phyloP scores from a whole-genome alignment of 2,797 vertebrate species.

The Phrynocephalus vlangalii region DNA sequence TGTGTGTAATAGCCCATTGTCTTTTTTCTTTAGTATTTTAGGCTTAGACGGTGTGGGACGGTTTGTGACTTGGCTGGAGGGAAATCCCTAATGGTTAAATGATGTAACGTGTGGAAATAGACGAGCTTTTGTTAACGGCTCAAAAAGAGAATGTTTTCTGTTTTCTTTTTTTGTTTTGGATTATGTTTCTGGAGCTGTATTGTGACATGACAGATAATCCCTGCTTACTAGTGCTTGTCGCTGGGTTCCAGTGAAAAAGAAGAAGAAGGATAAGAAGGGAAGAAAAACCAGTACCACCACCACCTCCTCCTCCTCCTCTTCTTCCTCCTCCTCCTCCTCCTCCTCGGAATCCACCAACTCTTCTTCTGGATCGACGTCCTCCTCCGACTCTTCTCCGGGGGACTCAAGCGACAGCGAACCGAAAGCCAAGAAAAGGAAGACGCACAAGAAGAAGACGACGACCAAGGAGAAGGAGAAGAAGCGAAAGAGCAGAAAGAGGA shows the following conservation, averaged over 20 bases:
- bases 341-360: conserved; percentile 71
- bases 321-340: conserved; percentile 74
- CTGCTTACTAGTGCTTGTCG: background rate
- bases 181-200: background rate
- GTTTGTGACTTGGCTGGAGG: background rate
- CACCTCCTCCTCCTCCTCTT: conserved; percentile 73
- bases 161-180: background rate
- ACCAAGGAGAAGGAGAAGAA: conserved; percentile 78
- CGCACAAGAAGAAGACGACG: conserved; percentile 79
- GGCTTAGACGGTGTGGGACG: no score
- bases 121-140: background rate
- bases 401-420: conserved; percentile 79
- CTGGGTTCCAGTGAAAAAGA: conserved; percentile 80
- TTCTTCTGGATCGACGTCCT: conserved; percentile 70
- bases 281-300: conserved; percentile 79
- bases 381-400: conserved; percentile 75
- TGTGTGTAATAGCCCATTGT: no score
- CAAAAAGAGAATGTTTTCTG: background rate
- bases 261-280: conserved; percentile 76
- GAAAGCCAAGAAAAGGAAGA: conserved; percentile 79
- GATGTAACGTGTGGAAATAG: background rate
- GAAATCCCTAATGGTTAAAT: background rate
- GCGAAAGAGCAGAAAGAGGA: conserved; percentile 74
- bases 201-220: background rate
- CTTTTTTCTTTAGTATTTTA: no score